Evolutionary conservation across 2,797 vertebrate genomes (phyloP).

Genomic region (Mus minutoides): DNA sequence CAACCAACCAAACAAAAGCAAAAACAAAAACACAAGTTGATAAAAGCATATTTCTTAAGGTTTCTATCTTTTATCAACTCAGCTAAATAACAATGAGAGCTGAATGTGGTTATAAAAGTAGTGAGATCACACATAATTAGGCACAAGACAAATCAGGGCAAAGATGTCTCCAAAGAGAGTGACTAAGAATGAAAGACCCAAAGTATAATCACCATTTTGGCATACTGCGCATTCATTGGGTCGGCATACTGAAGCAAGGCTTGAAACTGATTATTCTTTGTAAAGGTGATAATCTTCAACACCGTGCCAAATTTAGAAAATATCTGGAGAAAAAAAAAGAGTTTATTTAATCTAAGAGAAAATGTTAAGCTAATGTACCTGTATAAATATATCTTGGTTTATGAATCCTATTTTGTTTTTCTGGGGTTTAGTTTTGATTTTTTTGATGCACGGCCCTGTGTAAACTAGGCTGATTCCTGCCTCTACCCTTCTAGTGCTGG

Average conservation of each 20-base stretch:
- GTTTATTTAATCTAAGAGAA: slow-evolving; percentile 51
- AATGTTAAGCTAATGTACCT: not conserved
- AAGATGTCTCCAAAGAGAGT: not conserved
- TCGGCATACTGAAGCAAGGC: slow-evolving; percentile 91
- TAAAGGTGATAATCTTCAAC: slow-evolving; percentile 92
- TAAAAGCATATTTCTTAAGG: slow-evolving; percentile 23
- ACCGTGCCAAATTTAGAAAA: slow-evolving; percentile 92
- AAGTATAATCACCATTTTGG: slow-evolving; percentile 90
- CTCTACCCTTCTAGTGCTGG: not conserved
- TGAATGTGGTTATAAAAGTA: slow-evolving; percentile 32
- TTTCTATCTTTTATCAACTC: slow-evolving; percentile 53
- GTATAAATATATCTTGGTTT: slow-evolving; percentile 45
- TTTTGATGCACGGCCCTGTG: not conserved
- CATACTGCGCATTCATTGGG: slow-evolving; percentile 88
- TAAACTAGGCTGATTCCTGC: not conserved
- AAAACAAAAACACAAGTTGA: not conserved
- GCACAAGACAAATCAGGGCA: slow-evolving; percentile 4
- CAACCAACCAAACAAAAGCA: no score
- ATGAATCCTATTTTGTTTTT: not conserved
- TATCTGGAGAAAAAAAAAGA: slow-evolving; percentile 86
- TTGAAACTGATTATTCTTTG: slow-evolving; percentile 91
- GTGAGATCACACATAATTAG: not conserved
- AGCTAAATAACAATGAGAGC: slow-evolving; percentile 21
- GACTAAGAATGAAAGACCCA: slow-evolving; percentile 44
- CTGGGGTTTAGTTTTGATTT: not conserved